Evolutionary conservation across 1,140 invertebrate species (phyloP), one percentile per base, ranked within the genome.

Genomic region (Plodia interpunctella): DNA sequence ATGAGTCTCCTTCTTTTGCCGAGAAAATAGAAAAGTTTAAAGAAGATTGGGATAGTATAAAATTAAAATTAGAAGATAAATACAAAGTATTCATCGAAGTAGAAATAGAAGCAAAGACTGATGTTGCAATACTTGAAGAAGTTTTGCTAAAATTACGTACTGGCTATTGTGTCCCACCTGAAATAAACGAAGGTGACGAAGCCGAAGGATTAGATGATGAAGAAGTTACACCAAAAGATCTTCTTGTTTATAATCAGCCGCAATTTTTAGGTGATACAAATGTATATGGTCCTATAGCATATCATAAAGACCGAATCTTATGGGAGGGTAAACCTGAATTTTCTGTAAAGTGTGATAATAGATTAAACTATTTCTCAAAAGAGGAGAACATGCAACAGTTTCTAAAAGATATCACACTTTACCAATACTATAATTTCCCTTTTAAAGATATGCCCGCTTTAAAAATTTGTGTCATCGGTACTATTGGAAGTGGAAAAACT

Each of bases 271-370:
- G 91, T n/a, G 91, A 92, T 71, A 92, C 90, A 5, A 82, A 73
- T 60, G 51, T 84, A 59, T 93, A 90, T 61, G 93, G 92, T 67
- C 92, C 92, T 11, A 77, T 93, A 17, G 78, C 90, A 6, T 90
- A 89, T 66, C 66, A 79, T 55, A 76, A 90, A 49, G 68, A 91
- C 62, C 75, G 80, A 18, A 80, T 92, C n/a, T 69, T 93, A 13
- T 92, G 91, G 91, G 88, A 88, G 77, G 92, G 92, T 5, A 92
- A 91, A 77, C 70, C 88, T 49, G 86, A 92, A 54, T 91, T 90
- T 63, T 64, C 74, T 21, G 74, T 82, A 0, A 81, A 88, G 66
- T 91, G 89, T 70, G 71, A 90, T 61, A 86, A 91, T 59, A 91
- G 90, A 76, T 55, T 90, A 6, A 90, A 92, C 76, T 81, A 86